Evolutionary conservation across 1,140 invertebrate genomes (phyloP).

Genomic region (Battus philenor): DNA sequence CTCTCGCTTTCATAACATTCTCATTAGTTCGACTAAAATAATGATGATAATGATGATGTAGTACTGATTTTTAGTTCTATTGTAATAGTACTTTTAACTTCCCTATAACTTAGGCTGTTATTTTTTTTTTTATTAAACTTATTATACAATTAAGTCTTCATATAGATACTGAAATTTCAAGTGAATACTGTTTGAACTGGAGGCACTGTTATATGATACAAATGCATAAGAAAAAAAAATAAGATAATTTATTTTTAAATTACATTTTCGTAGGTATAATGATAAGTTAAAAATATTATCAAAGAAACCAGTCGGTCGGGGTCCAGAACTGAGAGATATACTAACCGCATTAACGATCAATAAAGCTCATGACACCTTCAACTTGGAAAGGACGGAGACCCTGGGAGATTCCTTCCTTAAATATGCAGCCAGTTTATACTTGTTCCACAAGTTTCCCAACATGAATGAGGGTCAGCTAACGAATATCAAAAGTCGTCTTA

Average conservation of each 20-base stretch:
- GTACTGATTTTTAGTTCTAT: no score
- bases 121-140: no score
- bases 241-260: no score
- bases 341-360: conserved; percentile 84
- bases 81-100: no score
- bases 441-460: conserved; percentile 82
- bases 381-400: conserved; percentile 90
- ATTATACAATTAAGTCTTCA: no score
- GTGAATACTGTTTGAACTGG: no score
- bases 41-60: no score
- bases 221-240: no score
- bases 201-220: no score
- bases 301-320: conserved; percentile 23
- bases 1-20: no score
- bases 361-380: conserved; percentile 84
- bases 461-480: conserved; percentile 88
- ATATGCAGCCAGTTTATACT: conserved; percentile 83
- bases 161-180: no score
- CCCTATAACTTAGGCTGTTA: not conserved
- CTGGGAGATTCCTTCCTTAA: conserved; percentile 95
- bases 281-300: conserved; percentile 41
- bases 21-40: no score
- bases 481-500: conserved; percentile 82
- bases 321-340: conserved; percentile 61
- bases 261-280: conserved; percentile 40